Evolutionary conservation across 2,113 vertebrate species (phyloP).

Genomic region (Semicossyphus pulcher): DNA sequence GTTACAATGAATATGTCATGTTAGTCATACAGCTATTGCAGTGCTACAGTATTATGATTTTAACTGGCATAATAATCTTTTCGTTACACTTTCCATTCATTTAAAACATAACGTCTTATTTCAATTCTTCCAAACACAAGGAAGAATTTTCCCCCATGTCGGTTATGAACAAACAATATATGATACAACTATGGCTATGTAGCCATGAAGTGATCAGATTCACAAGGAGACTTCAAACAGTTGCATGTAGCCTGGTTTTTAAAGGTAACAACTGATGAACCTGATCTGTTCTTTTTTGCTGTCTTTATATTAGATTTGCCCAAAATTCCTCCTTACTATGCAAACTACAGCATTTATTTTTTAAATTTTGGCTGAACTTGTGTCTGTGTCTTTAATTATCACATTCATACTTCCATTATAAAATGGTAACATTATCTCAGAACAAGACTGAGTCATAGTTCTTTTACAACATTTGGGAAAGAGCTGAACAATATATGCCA

Average conservation of each 20-base stretch:
- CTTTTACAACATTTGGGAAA: too few relatives aligned
- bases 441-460: too few relatives aligned
- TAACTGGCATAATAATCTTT: constrained; percentile 5
- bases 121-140: constrained; percentile 24
- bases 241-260: not conserved
- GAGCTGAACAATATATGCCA: too few relatives aligned
- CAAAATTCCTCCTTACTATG: not conserved
- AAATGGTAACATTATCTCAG: not conserved
- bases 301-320: not conserved
- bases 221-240: constrained; percentile 1
- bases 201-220: constrained; percentile 16
- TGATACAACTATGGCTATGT: constrained; percentile 54
- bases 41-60: constrained; percentile 17
- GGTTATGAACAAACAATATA: constrained; percentile 51
- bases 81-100: constrained; percentile 19
- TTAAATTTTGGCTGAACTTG: not conserved
- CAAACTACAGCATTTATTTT: not conserved
- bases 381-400: not conserved
- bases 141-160: constrained; percentile 17
- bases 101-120: constrained; percentile 21
- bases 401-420: not conserved
- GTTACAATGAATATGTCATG: constrained; percentile 30
- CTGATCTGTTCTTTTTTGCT: not conserved
- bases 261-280: constrained; percentile 17
- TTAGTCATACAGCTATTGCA: constrained; percentile 45